These are phyloP conservation scores for Drosophila cognata DNA, from an alignment of 2,888 invertebrate genomes.

Conservation along the genomic window DNA sequence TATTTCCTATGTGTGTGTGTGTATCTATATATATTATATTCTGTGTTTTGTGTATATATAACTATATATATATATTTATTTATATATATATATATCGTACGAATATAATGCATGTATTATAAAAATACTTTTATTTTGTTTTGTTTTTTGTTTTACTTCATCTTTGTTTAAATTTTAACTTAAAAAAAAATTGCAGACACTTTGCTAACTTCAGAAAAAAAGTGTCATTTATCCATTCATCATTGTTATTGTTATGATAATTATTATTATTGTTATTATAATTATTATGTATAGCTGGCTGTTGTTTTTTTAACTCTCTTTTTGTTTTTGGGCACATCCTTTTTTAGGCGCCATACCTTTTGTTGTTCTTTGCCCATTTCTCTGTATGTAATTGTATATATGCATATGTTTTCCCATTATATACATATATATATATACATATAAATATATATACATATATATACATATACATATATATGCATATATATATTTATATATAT, in stretches of 20 bases:
- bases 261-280: conserved; percentile 15
- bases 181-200: conserved; percentile 74
- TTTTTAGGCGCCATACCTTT: conserved; percentile 1
- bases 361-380: conserved; percentile 14
- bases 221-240: conserved; percentile 33
- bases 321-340: conserved; percentile 9
- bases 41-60: conserved; percentile 56
- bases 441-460: conserved; percentile 54
- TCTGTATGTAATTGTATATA: conserved; percentile 51
- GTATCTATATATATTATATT: conserved; percentile 38
- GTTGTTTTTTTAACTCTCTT: not conserved
- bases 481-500: conserved; percentile 39
- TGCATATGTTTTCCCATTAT: conserved; percentile 29
- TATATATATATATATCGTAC: conserved; percentile 70
- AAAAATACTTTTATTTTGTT: conserved; percentile 78
- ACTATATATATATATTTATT: conserved; percentile 50
- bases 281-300: conserved; percentile 32
- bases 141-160: conserved; percentile 34
- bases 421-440: conserved; percentile 42
- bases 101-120: conserved; percentile 85
- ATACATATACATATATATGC: conserved; percentile 25
- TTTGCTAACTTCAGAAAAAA: conserved; percentile 42
- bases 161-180: conserved; percentile 66
- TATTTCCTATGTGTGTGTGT: conserved; percentile 49
- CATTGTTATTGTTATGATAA: conserved; percentile 1